Evolutionary conservation across 2,113 vertebrate genomes (phyloP).

Genomic region (Poeciliopsis turrubarensis): DNA sequence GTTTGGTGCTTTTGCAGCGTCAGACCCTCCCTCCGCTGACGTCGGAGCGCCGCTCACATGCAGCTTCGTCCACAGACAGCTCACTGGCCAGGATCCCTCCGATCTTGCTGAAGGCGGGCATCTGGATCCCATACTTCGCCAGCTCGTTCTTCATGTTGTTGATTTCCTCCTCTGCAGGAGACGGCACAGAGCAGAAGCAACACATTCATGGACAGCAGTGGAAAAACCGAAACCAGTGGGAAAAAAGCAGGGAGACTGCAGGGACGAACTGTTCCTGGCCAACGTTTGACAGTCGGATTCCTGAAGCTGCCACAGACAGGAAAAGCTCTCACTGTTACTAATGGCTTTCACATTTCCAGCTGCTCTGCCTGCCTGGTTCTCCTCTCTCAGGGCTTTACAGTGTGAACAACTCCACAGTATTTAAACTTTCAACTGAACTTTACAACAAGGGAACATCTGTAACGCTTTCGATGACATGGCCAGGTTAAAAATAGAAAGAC

Average conservation of each 20-base stretch:
- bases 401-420: background rate
- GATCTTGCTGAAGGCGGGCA: conserved; percentile 98
- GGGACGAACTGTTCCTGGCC: conserved; percentile 60
- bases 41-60: conserved; percentile 82
- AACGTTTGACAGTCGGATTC: conserved; percentile 58
- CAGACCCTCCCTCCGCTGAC: background rate
- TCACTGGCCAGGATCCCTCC: conserved; percentile 98
- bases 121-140: conserved; percentile 99
- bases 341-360: conserved; percentile 73
- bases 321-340: conserved; percentile 67
- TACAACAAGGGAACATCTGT: background rate
- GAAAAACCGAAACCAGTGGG: background rate
- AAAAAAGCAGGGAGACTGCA: background rate
- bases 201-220: conserved; percentile 10
- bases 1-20: no score
- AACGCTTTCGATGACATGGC: background rate
- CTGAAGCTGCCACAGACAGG: conserved; percentile 61
- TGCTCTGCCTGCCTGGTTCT: conserved; percentile 22
- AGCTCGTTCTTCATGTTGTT: conserved; percentile 98
- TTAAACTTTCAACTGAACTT: background rate
- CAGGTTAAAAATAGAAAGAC: background rate
- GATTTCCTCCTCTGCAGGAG: conserved; percentile 92
- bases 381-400: background rate
- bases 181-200: conserved; percentile 32
- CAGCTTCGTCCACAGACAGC: conserved; percentile 96